Evolutionary conservation across 2,113 vertebrate species (phyloP), one percentile per base, ranked within the genome.

Genomic region (Eleginops maclovinus): DNA sequence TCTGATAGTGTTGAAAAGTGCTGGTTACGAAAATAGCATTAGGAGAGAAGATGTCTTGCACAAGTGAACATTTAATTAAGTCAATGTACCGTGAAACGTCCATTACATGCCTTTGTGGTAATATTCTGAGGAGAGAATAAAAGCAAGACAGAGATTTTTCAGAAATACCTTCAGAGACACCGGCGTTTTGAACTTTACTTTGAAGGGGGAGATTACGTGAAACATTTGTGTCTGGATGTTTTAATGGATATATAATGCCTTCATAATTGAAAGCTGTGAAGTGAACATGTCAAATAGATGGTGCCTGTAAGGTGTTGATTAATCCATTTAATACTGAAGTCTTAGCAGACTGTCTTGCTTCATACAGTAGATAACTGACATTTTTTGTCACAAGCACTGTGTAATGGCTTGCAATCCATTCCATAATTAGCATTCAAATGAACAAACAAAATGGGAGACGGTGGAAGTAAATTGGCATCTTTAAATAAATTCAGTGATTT

Each of bases 41-140:
- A 60, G 43, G 55, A 76, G 31, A 63, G 56, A 22, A 58, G 0
- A 76, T 46, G 62, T 72, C 47, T 80, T 63, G 56, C 41, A 58
- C 36, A 81, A 88, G 68, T 69, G 81, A 69, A 71, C 63, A 83
- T 86, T 41, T 72, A 88, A 86, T 81, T 71, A 67, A 84, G 72
- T 56, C 10, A 77, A 65, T 82, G 63, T 66, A 54, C 44, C 36
- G 4, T 80, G 72, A 83, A 85, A 83, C 8, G 41, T 79, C 55
- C 56, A 82, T 85, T 84, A 80, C 60, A 70, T 72, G 77, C 28
- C 62, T 83, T 79, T 73, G 60, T 54, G 64, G 65, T 69, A 77
- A 70, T 64, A 75, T 65, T 70, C 36, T 17, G 21, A 16, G 28
- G 36, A 73, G 65, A 72, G 44, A 24, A 36, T 53, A 21, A 60